Base-by-base conservation (phyloP, 2,888 invertebrate species). In the Pyrochroa serraticornis region DNA sequence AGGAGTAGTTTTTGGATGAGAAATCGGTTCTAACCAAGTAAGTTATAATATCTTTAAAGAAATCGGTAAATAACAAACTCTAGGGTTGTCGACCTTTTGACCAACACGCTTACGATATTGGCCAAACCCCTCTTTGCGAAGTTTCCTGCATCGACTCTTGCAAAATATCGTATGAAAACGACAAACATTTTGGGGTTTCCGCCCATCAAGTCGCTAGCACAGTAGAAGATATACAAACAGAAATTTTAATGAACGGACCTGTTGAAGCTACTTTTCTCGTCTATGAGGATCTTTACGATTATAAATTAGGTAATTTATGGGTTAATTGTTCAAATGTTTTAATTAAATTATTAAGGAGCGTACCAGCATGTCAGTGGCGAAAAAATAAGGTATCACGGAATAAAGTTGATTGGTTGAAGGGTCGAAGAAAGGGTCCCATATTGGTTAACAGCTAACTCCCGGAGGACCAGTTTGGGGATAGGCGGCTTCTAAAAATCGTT, bases 391-490 rank as follows among this genome's bases (percentile, higher is more conserved):
- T 93, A 93, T 0, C 95, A 95, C 77, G 95, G 95, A 30, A 87
- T 95, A 49, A 90, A 90, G 73, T 89, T 95, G 46, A 77, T 95
- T 42, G 95, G n/a, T n/a, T 96, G 93, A 92, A 95, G 96, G 38
- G 86, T 85, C 0, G 90, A 92, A 63, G 84, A 86, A 42, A 85
- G 84, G 6, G 85, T 84, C 48, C 90, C 91, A 42, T 96, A 94
- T 78, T 96, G 96, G 96, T 83, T 93, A 12, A 86, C 93, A 67
- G 93, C 92, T 47, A 96, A 96, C 82, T 94, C 93, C 0, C 96
- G 95, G 95, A 95, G 96, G 37, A 83, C 84, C 0, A 95, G 95
- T 77, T 96, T 95, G 95, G 95, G 95, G 63, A 88, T 91, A 75
- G 85, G 87, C 74, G 93, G 93, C 3, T 92, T 84, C 80, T 95